A percentile compares a stretch with the other conserved stretches of the same genome.
phyloP scores from a whole-genome alignment of 2,888 invertebrate genomes.

The Cistogaster globosa region DNA sequence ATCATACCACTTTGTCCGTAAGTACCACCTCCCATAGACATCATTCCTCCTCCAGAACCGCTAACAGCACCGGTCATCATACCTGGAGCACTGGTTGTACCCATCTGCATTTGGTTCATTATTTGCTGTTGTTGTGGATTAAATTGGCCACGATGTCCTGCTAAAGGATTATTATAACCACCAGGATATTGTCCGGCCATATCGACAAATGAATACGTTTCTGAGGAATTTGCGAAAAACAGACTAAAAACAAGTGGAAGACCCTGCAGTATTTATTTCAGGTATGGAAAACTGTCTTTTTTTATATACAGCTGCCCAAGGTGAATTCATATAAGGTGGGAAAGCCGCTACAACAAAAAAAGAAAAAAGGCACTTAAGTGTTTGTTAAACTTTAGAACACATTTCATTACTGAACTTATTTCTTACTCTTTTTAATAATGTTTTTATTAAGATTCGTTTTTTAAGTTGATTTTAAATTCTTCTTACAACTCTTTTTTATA shows the following conservation, averaged over 20 bases:
- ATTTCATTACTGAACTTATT: too few species aligned
- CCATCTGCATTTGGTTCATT: constrained; percentile 74
- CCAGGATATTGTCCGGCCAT: constrained; percentile 79
- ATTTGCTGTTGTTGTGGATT: constrained; percentile 75
- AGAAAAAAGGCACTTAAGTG: too few species aligned
- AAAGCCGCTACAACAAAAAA: too few species aligned
- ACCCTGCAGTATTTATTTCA: neutral
- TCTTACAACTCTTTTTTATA: too few species aligned
- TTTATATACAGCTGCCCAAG: too few species aligned
- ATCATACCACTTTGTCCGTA: constrained; percentile 60
- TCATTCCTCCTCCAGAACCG: constrained; percentile 64
- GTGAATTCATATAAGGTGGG: too few species aligned
- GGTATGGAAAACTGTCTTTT: neutral
- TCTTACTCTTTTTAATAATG: too few species aligned
- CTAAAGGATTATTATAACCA: constrained; percentile 76
- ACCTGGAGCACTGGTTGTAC: constrained; percentile 62
- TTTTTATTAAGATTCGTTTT: too few species aligned
- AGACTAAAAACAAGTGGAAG: too few species aligned
- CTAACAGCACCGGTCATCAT: constrained; percentile 60
- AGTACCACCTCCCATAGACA: constrained; percentile 58
- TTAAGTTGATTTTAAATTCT: too few species aligned
- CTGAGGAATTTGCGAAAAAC: too few species aligned
- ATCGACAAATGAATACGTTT: neutral
- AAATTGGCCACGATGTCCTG: constrained; percentile 77
- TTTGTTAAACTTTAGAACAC: too few species aligned